A percentile compares a stretch with the other conserved stretches of the same genome.
Evolutionary conservation across 2,113 vertebrate genomes (phyloP).

Genomic region (Seriola quinqueradiata): DNA sequence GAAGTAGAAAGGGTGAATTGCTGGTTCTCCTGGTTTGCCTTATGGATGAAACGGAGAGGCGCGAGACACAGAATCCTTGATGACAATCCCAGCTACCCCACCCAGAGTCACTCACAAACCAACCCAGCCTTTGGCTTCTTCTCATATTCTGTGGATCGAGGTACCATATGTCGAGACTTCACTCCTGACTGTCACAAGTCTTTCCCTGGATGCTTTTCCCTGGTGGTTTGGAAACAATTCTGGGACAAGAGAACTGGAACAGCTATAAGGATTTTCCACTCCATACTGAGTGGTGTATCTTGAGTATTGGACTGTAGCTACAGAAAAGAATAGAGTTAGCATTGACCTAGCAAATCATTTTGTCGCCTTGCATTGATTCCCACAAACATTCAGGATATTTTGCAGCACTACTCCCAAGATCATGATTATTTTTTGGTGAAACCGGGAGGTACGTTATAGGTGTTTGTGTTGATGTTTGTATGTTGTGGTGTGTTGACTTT

Average conservation of each 20-base stretch:
- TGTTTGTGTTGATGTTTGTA: slow-evolving; percentile 11
- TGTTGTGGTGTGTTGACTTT: not conserved
- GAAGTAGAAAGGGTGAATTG: slow-evolving; percentile 25
- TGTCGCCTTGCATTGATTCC: not conserved
- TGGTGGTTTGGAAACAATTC: slow-evolving; percentile 21
- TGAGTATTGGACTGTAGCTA: slow-evolving; percentile 1
- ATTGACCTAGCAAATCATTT: not conserved
- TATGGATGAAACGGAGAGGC: slow-evolving; percentile 68
- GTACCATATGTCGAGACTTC: slow-evolving; percentile 34
- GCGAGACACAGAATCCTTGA: slow-evolving; percentile 60
- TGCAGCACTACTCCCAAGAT: not conserved
- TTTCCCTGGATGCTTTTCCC: slow-evolving; percentile 41
- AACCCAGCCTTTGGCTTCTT: slow-evolving; percentile 25
- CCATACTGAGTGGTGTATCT: not conserved
- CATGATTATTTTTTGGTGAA: slow-evolving; percentile 32
- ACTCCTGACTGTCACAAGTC: slow-evolving; percentile 36
- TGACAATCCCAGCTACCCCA: slow-evolving; percentile 54
- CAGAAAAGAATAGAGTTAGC: slow-evolving; percentile 4
- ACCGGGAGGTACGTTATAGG: slow-evolving; percentile 59
- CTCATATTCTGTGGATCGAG: slow-evolving; percentile 34
- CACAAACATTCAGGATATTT: slow-evolving; percentile 16
- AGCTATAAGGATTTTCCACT: slow-evolving; percentile 21
- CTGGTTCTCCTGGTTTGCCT: slow-evolving; percentile 57
- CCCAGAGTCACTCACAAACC: slow-evolving; percentile 44
- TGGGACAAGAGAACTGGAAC: not conserved